Evolutionary conservation across 2,113 vertebrate genomes (phyloP), one percentile per base, ranked within the genome.

Genomic region (Tapirus terrestris): DNA sequence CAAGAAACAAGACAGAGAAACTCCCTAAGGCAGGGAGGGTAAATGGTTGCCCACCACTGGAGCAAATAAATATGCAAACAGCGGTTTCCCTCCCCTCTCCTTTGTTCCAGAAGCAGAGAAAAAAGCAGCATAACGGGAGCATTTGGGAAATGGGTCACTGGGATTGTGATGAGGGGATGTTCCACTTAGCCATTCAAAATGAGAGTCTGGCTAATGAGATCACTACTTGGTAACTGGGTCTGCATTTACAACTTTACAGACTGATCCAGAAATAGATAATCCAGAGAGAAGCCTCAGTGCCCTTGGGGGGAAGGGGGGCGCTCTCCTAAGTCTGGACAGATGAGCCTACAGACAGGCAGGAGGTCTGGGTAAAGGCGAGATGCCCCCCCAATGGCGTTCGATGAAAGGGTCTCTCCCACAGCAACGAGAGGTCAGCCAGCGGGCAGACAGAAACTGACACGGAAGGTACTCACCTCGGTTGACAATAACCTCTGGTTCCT

Each of bases 161-260:
- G 91, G 72, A 72, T 8, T 39, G 77, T 31, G 31, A 68, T 0
- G 53, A 23, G 12, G 67, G 8, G 73, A 31, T 25, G 77, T 11
- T 36, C 79, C 76, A 84, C 60, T 65, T 18, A 85, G 75, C 88
- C 76, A 48, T 67, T 68, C 77, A 72, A 75, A 86, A 91, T 2
- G 51, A 73, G 39, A 67, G 45, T 27, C 65, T 36, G 39, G 58
- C 73, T 97, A 93, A 95, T 84, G 33, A 96, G 94, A 84, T 81
- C 65, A 31, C 14, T 25, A 58, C 91, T 48, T 29, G 56, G 65
- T 53, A 83, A 86, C 75, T 84, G 51, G 43, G 63, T 89, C 93
- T 92, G 63, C n/a, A 31, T 45, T 63, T 31, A 60, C 13, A 1
- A 45, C 63, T 87, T 70, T 27, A 48, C 43, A 75, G 61, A 48